A percentile compares a stretch with the other conserved stretches of the same genome.
Evolutionary conservation across 2,888 invertebrate species (phyloP).

Genomic region (Monochamus alternatus): DNA sequence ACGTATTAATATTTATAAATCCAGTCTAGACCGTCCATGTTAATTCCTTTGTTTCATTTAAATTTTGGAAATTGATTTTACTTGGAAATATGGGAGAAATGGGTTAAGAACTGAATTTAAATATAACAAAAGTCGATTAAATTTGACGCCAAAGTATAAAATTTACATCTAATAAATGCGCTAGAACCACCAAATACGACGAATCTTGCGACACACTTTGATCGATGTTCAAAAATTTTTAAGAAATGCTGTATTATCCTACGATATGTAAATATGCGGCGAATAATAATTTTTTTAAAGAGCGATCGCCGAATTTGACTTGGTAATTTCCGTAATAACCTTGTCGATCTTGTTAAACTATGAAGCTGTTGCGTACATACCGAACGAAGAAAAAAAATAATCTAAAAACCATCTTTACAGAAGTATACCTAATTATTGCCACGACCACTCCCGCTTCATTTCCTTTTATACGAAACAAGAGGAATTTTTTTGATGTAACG

Average conservation of each 20-base stretch:
- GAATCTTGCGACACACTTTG: slow-evolving; percentile 34
- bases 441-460: slow-evolving; percentile 26
- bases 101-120: slow-evolving; percentile 36
- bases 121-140: slow-evolving; percentile 37
- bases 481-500: slow-evolving; percentile 38
- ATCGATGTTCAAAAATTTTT: slow-evolving; percentile 46
- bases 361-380: slow-evolving; percentile 31
- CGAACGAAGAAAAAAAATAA: slow-evolving; percentile 27
- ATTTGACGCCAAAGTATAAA: slow-evolving; percentile 37
- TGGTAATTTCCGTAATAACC: slow-evolving; percentile 44
- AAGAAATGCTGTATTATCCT: slow-evolving; percentile 46
- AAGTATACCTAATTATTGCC: slow-evolving; percentile 28
- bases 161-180: slow-evolving; percentile 42
- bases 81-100: slow-evolving; percentile 36
- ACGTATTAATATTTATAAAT: slow-evolving; percentile 33
- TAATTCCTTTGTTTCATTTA: slow-evolving; percentile 33
- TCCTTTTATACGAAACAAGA: slow-evolving; percentile 25
- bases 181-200: slow-evolving; percentile 18
- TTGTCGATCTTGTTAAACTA: slow-evolving; percentile 39
- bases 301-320: slow-evolving; percentile 47
- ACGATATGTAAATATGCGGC: slow-evolving; percentile 47
- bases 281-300: slow-evolving; percentile 46
- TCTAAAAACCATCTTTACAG: slow-evolving; percentile 39
- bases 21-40: slow-evolving; percentile 28
- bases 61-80: slow-evolving; percentile 38